Evolutionary conservation across 2,888 invertebrate genomes (phyloP).

Genomic region (Scaptomyza cyrtandrae): DNA sequence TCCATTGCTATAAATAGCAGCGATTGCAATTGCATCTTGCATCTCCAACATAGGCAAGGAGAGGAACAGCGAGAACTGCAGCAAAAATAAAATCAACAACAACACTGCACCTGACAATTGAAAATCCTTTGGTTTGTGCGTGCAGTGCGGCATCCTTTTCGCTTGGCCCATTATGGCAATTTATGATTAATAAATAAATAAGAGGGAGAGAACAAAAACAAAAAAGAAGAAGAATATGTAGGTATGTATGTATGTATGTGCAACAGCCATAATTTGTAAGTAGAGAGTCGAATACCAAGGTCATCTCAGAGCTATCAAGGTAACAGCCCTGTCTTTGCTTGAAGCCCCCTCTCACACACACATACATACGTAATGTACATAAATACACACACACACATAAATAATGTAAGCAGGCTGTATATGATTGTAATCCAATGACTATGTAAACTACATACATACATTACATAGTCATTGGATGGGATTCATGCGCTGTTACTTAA

Average conservation of each 20-base stretch:
- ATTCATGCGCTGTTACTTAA: slow-evolving; percentile 39
- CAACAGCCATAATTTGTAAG: slow-evolving; percentile 30
- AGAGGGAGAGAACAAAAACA: slow-evolving; percentile 12
- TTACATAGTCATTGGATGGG: too few species aligned
- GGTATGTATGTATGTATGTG: not conserved
- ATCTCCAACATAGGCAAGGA: slow-evolving; percentile 6
- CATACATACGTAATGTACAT: too few species aligned
- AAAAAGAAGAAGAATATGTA: not conserved
- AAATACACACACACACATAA: not conserved
- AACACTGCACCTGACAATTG: slow-evolving; percentile 59
- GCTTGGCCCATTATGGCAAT: slow-evolving; percentile 49
- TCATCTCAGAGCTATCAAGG: slow-evolving; percentile 16
- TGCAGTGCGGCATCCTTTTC: slow-evolving; percentile 51
- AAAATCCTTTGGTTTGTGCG: slow-evolving; percentile 40
- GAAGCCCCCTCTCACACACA: not conserved
- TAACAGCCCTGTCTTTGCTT: not conserved
- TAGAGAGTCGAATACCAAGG: slow-evolving; percentile 35
- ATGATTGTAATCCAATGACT: slow-evolving; percentile 17
- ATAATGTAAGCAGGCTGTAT: slow-evolving; percentile 2
- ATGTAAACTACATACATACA: too few species aligned
- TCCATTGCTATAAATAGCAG: slow-evolving; percentile 38
- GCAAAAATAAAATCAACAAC: slow-evolving; percentile 19
- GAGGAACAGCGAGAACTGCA: slow-evolving; percentile 17
- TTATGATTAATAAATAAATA: slow-evolving; percentile 75
- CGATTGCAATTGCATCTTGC: slow-evolving; percentile 35